Evolutionary conservation across 2,113 vertebrate genomes (phyloP).

Genomic region (Thunnus maccoyii): DNA sequence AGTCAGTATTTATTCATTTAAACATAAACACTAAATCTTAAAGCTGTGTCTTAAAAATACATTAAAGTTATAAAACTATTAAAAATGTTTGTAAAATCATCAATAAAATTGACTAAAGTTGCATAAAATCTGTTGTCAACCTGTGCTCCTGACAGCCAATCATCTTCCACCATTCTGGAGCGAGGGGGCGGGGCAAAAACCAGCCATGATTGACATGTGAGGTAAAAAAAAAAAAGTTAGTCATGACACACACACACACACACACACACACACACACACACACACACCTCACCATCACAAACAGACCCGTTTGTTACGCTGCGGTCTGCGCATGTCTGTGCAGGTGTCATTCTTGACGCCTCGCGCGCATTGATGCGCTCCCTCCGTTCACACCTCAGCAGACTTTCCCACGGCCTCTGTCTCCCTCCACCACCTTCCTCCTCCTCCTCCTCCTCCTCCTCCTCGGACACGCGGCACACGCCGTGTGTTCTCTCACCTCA

Average conservation of each 20-base stretch:
- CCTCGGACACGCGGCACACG: conserved; percentile 61
- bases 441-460: not conserved
- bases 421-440: not conserved
- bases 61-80: too few relatives aligned
- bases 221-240: too few relatives aligned
- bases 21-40: too few relatives aligned
- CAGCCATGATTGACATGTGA: not conserved
- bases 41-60: too few relatives aligned
- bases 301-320: conserved; percentile 14
- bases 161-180: not conserved
- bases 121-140: too few relatives aligned
- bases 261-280: not conserved
- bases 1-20: too few relatives aligned
- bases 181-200: not conserved
- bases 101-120: too few relatives aligned
- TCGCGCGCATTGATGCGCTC: conserved; percentile 44
- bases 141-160: conserved; percentile 5
- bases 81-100: too few relatives aligned
- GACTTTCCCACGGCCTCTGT: conserved; percentile 62
- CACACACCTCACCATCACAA: too few relatives aligned
- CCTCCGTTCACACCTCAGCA: conserved; percentile 71
- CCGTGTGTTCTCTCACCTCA: conserved; percentile 52
- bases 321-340: conserved; percentile 41
- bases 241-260: not conserved
- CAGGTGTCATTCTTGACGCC: conserved; percentile 73